These are phyloP conservation scores for Dicentrarchus labrax DNA, from an alignment of 2,113 vertebrate species.

Conservation along the genomic window DNA sequence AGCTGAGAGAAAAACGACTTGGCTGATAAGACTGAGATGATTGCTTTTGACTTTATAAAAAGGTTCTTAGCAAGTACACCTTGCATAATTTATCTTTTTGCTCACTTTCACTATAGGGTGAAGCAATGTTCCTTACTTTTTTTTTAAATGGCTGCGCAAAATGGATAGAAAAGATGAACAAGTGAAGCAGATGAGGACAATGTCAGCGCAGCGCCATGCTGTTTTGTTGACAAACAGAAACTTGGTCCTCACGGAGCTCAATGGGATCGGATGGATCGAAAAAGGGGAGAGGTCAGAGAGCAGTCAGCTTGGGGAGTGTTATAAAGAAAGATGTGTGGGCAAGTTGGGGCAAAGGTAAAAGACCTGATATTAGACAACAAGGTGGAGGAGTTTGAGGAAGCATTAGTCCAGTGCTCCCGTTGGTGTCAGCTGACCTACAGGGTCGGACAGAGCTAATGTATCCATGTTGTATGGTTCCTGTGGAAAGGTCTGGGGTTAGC, in stretches of 20 bases:
- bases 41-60: neutral
- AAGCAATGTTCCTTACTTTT: neutral
- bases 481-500: conserved; percentile 61
- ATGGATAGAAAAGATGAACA: conserved; percentile 43
- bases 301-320: conserved; percentile 32
- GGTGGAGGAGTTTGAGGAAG: conserved; percentile 34
- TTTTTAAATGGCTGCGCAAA: conserved; percentile 2
- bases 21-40: neutral
- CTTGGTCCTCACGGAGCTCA: conserved; percentile 33
- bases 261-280: conserved; percentile 24
- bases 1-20: neutral
- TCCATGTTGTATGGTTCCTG: conserved; percentile 54
- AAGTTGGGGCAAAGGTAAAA: conserved; percentile 17
- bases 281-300: conserved; percentile 44
- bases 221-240: conserved; percentile 47
- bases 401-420: conserved; percentile 64
- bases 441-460: conserved; percentile 29
- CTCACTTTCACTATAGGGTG: neutral
- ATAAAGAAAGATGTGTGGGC: conserved; percentile 27
- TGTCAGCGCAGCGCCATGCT: conserved; percentile 78
- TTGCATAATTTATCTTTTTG: neutral
- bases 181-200: conserved; percentile 73
- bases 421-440: conserved; percentile 47
- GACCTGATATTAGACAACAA: conserved; percentile 25
- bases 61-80: neutral